phyloP scores from a whole-genome alignment of 1,140 invertebrate genomes.

The Drosophila subpulchrella region DNA sequence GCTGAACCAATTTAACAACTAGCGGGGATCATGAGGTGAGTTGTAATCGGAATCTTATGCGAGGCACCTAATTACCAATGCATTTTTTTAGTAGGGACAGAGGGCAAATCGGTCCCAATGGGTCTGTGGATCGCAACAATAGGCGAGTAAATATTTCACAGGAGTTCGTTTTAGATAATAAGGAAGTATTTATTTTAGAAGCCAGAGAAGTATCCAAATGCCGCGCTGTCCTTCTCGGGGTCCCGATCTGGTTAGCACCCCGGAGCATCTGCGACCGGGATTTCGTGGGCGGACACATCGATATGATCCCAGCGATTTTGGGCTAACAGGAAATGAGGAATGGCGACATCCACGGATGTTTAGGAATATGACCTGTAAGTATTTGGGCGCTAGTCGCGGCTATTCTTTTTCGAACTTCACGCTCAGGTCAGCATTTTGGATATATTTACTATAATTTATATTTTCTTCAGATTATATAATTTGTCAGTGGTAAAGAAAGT shows the following conservation, averaged over 20 bases:
- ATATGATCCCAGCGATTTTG: constrained; percentile 54
- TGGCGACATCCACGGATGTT: constrained; percentile 57
- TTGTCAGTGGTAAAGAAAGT: too few species aligned
- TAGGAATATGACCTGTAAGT: constrained; percentile 42
- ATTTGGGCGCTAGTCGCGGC: not conserved
- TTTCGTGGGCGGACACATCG: constrained; percentile 26
- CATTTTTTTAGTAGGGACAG: not conserved
- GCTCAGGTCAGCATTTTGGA: too few species aligned
- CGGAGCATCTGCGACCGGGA: constrained; percentile 44
- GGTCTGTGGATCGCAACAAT: not conserved
- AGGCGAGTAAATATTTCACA: not conserved
- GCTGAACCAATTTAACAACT: not conserved
- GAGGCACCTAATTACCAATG: not conserved
- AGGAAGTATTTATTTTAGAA: not conserved
- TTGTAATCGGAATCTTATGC: not conserved
- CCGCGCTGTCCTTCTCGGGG: not conserved
- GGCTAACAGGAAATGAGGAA: constrained; percentile 39
- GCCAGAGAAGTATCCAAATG: not conserved
- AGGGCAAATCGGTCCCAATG: not conserved
- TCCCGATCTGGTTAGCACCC: constrained; percentile 27
- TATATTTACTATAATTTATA: too few species aligned
- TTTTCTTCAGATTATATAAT: too few species aligned
- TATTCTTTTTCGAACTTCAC: too few species aligned
- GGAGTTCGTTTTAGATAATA: too few species aligned
- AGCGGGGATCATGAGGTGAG: constrained; percentile 2